phyloP scores from a whole-genome alignment of 2,113 vertebrate genomes.

The Cochlearius cochlearius region DNA sequence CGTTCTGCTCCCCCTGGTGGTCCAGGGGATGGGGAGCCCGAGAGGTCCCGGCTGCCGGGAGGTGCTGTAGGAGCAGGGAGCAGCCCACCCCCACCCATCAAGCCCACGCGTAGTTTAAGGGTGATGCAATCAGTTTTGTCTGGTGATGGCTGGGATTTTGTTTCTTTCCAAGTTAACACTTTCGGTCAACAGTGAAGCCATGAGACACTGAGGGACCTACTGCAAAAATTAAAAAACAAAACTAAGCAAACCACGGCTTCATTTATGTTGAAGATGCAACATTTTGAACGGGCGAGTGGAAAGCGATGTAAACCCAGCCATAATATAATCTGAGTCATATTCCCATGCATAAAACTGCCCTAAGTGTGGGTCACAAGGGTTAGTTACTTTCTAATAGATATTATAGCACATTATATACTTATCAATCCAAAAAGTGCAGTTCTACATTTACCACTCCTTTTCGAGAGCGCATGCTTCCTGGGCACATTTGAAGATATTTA shows the following conservation, averaged over 20 bases:
- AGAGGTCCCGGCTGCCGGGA: neutral
- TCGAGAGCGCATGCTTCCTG: neutral
- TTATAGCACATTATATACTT: neutral
- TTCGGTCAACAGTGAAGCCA: neutral
- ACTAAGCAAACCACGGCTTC: neutral
- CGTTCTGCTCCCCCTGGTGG: neutral
- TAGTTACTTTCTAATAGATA: neutral
- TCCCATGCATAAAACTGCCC: neutral
- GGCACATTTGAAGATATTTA: neutral
- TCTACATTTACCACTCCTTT: neutral
- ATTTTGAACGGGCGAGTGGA: neutral
- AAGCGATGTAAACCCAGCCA: neutral
- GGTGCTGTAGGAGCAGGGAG: neutral
- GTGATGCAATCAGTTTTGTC: neutral
- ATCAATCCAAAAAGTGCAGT: neutral
- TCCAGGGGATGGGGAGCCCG: neutral
- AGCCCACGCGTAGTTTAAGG: fast-evolving
- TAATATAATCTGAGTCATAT: neutral
- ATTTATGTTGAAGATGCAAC: neutral
- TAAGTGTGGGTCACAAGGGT: neutral
- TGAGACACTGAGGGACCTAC: neutral
- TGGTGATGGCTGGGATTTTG: neutral
- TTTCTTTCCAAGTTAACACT: neutral
- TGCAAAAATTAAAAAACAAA: neutral
- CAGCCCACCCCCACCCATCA: neutral